Percentiles rank a stretch among this genome's conserved stretches.
These are phyloP conservation scores for Coregonus clupeaformis DNA, from an alignment of 2,113 vertebrate species.

Conservation along the genomic window DNA sequence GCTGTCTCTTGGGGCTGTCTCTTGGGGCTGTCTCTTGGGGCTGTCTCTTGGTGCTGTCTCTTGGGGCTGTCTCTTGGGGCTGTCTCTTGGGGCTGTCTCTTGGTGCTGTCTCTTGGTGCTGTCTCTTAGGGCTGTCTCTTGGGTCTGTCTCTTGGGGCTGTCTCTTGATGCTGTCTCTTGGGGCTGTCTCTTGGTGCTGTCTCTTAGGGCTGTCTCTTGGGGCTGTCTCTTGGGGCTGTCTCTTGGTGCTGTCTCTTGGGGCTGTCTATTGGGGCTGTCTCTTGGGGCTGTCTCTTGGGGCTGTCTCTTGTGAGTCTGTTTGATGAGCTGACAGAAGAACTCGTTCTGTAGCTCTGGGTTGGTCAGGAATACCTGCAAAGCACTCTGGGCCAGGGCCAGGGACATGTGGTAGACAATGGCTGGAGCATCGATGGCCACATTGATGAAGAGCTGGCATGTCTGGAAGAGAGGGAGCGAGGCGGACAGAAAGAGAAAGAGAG, in stretches of 20 bases:
- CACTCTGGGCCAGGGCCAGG: slow-evolving; percentile 95
- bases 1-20: too few relatives aligned
- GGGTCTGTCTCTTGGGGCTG: too few relatives aligned
- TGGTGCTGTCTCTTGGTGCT: too few relatives aligned
- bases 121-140: slow-evolving; percentile 51
- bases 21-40: slow-evolving; percentile 23
- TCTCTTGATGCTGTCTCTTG: too few relatives aligned
- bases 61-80: slow-evolving; percentile 23
- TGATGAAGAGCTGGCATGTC: slow-evolving; percentile 98
- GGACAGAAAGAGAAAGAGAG: not conserved
- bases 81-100: too few relatives aligned
- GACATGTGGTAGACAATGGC: slow-evolving; percentile 98
- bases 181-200: too few relatives aligned
- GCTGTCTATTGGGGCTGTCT: too few relatives aligned
- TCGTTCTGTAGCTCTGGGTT: slow-evolving; percentile 97
- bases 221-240: too few relatives aligned
- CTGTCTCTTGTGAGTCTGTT: slow-evolving; percentile 89
- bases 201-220: slow-evolving; percentile 47
- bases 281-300: slow-evolving; percentile 60
- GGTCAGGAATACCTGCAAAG: slow-evolving; percentile 90
- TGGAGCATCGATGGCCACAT: slow-evolving; percentile 93
- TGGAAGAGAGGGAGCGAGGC: slow-evolving; percentile 53
- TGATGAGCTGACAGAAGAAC: slow-evolving; percentile 95
- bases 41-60: too few relatives aligned
- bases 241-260: too few relatives aligned